Evolutionary conservation across 2,888 invertebrate species (phyloP).

Genomic region (Sminthurinus aureus): DNA sequence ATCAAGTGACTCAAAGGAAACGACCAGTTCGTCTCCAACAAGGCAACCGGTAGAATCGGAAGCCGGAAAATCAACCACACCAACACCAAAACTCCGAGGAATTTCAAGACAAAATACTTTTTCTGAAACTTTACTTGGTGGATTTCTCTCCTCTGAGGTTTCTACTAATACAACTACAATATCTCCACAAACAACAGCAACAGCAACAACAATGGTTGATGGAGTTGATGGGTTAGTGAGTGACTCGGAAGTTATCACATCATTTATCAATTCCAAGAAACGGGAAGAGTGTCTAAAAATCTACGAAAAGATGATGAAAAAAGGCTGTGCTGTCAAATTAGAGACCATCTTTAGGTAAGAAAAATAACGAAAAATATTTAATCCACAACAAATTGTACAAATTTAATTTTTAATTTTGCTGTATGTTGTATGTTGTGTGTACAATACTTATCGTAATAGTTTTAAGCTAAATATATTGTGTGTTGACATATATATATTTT

Average conservation of each 20-base stretch:
- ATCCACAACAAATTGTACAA: background rate
- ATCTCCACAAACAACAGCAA: background rate
- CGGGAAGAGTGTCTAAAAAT: conserved; percentile 57
- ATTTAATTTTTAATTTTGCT: background rate
- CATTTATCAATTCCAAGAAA: conserved; percentile 53
- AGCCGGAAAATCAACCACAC: conserved; percentile 13
- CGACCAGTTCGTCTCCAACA: background rate
- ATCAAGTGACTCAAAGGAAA: background rate
- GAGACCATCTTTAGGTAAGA: conserved; percentile 58
- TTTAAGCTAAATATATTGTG: background rate
- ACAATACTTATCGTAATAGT: background rate
- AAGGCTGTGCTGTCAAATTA: conserved; percentile 55
- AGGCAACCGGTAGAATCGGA: conserved; percentile 18
- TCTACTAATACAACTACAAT: too few relatives aligned
- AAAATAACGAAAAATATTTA: too few relatives aligned
- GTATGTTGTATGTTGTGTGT: background rate
- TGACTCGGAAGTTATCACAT: conserved; percentile 32
- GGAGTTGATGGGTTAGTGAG: conserved; percentile 4
- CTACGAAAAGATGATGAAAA: conserved; percentile 57
- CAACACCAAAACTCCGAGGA: conserved; percentile 12
- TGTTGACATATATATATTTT: background rate
- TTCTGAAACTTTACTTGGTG: conserved; percentile 24
- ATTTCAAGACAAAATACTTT: conserved; percentile 28
- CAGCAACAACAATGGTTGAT: background rate
- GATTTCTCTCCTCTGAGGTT: background rate